These are phyloP conservation scores for Calidris pugnax DNA, from an alignment of 2,113 vertebrate genomes.

Conservation along the genomic window DNA sequence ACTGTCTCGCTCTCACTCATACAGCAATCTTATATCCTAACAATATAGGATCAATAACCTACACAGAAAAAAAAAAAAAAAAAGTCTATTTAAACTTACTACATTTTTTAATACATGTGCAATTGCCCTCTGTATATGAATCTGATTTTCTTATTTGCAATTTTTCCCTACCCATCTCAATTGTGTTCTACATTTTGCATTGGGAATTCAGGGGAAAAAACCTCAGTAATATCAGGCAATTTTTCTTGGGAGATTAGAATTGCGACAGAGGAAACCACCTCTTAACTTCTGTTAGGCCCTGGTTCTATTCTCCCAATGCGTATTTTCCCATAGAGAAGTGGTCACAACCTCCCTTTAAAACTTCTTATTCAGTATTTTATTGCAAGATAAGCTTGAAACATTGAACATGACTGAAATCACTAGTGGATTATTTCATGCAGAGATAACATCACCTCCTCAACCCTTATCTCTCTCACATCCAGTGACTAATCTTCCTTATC, in stretches of 20 bases:
- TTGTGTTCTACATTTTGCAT: neutral
- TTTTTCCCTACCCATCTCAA: neutral
- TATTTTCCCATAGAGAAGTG: neutral
- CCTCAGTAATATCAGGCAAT: neutral
- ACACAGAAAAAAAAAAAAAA: neutral
- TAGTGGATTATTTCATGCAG: neutral
- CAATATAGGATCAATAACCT: neutral
- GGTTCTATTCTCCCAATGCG: neutral
- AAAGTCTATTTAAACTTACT: neutral
- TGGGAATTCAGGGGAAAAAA: neutral
- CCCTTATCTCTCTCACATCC: conserved; percentile 25
- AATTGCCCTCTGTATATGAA: neutral
- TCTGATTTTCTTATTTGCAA: neutral
- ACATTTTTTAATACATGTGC: neutral
- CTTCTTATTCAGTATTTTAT: neutral
- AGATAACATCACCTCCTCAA: conserved; percentile 58
- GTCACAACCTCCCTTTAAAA: neutral
- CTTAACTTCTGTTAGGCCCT: neutral
- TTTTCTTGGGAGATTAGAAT: neutral
- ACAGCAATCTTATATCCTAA: neutral
- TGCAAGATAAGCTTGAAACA: neutral
- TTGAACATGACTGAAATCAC: neutral
- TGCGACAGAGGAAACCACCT: neutral
- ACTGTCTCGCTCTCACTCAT: neutral
- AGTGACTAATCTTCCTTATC: conserved; percentile 56